Base-by-base conservation (phyloP, 2,797 vertebrate species). In the Hypotaenidia okinawae region DNA sequence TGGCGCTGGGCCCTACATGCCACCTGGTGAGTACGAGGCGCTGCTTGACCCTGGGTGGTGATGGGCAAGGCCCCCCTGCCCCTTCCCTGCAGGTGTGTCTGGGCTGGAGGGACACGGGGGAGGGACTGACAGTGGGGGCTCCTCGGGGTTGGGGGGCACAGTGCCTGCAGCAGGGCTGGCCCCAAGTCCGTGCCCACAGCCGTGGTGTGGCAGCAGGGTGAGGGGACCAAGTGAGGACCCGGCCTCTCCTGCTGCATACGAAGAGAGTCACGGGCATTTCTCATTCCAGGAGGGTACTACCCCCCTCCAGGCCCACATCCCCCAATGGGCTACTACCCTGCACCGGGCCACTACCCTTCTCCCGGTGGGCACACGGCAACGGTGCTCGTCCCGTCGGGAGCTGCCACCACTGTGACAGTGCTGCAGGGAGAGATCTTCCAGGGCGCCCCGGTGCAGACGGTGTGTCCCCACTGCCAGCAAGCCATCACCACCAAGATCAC, bases 381-480 rank as follows among this genome's bases (percentile, higher is more conserved):
- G 0, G 98, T 99, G 81, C 97, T 99, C 10, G 98, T 99, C 37
- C 99, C 99, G 0, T 98, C 98, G 0, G 99, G 99, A 45, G 97
- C 98, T 2, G 98, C 99, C 86, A 99, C 99, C 94, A 99, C 99
- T 0, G 99, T 99, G 95, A 99, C 99, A 0, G 99, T 99, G 68
- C 98, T 99, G 94, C 99, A 99, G 97, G 99, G 99, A 4, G 99
- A 99, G 97, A 99, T 99, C 97, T 99, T 99, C 96, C 99, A 99
- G 97, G 98, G 98, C 0, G 98, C 98, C 5, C 99, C 99, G 0
- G 99, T 99, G 96, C 99, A 99, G 97, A 99, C 99, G 0, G 99
- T 99, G 96, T 99, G 99, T 97, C 99, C 99, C 25, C 99, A 99
- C 97, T 99, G 99, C 98, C 99, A 99, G 97, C 99, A 99, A 97